Evolutionary conservation across 2,797 vertebrate species (phyloP).

Genomic region (Chromis chromis): DNA sequence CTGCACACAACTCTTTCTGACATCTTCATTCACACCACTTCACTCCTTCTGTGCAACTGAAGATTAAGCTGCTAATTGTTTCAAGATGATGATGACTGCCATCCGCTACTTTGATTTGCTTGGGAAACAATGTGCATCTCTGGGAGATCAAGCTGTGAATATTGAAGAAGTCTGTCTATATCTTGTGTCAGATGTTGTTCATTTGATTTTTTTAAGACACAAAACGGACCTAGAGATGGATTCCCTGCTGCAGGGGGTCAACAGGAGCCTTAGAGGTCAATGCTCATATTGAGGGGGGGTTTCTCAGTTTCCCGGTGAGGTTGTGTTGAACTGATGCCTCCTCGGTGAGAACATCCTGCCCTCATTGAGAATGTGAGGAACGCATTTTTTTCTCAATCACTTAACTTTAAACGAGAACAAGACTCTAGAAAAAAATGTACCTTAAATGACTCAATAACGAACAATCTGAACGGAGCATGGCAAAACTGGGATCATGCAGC

Average conservation of each 20-base stretch:
- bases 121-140: slow-evolving; percentile 69
- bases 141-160: slow-evolving; percentile 81
- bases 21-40: slow-evolving; percentile 42
- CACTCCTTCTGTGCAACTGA: slow-evolving; percentile 64
- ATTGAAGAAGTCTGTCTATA: slow-evolving; percentile 81
- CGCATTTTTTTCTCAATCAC: slow-evolving; percentile 48
- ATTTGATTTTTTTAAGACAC: slow-evolving; percentile 82
- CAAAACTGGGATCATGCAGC: slow-evolving; percentile 53
- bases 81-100: slow-evolving; percentile 58
- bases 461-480: slow-evolving; percentile 58
- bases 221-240: slow-evolving; percentile 76
- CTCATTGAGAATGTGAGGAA: slow-evolving; percentile 69
- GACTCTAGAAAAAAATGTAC: slow-evolving; percentile 48
- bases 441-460: slow-evolving; percentile 63
- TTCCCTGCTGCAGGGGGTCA: slow-evolving; percentile 63
- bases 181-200: slow-evolving; percentile 82
- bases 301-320: slow-evolving; percentile 74
- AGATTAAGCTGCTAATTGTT: slow-evolving; percentile 77
- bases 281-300: slow-evolving; percentile 58
- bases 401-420: slow-evolving; percentile 51
- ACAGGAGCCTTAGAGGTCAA: slow-evolving; percentile 72
- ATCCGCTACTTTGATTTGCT: slow-evolving; percentile 72
- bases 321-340: slow-evolving; percentile 70
- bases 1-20: slow-evolving; percentile 37
- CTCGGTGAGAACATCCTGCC: slow-evolving; percentile 41